phyloP scores from a whole-genome alignment of 2,113 vertebrate species.

The Raja brachyura region DNA sequence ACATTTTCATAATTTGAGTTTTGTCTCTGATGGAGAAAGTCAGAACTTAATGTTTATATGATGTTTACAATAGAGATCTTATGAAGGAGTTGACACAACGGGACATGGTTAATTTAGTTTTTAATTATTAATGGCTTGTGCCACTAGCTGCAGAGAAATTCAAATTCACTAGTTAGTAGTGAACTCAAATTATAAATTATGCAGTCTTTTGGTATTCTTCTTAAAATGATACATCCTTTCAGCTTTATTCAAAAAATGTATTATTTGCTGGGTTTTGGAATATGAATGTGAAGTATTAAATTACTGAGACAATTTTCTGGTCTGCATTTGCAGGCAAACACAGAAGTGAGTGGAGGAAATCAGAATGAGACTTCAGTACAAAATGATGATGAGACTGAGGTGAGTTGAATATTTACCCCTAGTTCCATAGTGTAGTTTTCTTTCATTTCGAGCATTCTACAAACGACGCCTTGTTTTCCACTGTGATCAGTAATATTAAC shows the following conservation, averaged over 20 bases:
- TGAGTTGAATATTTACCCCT: neutral
- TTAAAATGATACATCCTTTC: too few relatives aligned
- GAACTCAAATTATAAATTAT: neutral
- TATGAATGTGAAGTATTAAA: neutral
- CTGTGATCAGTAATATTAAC: neutral
- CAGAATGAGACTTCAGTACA: neutral
- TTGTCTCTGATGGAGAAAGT: neutral
- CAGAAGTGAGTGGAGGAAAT: neutral
- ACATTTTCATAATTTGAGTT: neutral
- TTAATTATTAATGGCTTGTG: neutral
- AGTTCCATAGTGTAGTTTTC: neutral
- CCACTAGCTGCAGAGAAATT: neutral
- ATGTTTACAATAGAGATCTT: neutral
- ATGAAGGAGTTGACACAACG: neutral
- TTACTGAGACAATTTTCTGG: neutral
- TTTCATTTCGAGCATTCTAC: neutral
- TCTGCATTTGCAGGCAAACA: neutral
- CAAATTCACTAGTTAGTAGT: neutral
- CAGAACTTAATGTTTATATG: neutral
- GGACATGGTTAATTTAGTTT: neutral
- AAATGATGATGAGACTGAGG: constrained; percentile 26
- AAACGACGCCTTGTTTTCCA: neutral
- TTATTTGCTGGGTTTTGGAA: neutral
- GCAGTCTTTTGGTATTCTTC: neutral
- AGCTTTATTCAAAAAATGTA: neutral